Evolutionary conservation across 2,797 vertebrate species (phyloP).

Genomic region (Margarornis squamiger): DNA sequence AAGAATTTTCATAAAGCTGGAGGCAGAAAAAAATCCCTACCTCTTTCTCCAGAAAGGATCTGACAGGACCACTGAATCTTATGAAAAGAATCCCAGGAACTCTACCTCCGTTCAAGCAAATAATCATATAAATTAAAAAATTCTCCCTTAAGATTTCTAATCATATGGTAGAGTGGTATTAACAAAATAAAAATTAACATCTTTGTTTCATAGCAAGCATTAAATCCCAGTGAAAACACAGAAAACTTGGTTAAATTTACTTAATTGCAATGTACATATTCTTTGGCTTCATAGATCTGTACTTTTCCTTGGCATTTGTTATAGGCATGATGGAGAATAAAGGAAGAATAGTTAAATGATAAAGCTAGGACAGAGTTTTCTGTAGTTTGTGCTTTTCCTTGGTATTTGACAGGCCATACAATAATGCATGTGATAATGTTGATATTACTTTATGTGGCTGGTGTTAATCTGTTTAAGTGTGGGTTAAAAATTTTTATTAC

Average conservation of each 20-base stretch:
- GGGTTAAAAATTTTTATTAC: neutral
- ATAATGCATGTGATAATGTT: neutral
- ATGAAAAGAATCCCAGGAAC: neutral
- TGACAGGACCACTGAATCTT: neutral
- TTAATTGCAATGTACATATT: neutral
- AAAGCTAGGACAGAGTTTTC: neutral
- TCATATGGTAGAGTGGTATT: neutral
- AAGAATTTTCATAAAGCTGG: neutral
- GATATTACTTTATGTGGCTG: neutral
- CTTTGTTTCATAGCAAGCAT: neutral
- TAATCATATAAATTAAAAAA: neutral
- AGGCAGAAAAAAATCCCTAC: neutral
- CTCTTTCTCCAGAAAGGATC: neutral
- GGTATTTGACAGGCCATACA: neutral
- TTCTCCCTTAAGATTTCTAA: neutral
- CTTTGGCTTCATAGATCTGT: neutral
- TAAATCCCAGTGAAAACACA: neutral
- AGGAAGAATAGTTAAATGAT: neutral
- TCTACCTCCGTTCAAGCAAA: neutral
- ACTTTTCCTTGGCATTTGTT: neutral
- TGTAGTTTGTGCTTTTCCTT: neutral
- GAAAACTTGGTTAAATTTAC: neutral
- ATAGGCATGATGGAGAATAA: neutral
- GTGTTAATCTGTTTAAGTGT: neutral
- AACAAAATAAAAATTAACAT: neutral